Evolutionary conservation across 1,140 invertebrate species (phyloP), one percentile per base, ranked within the genome.

Genomic region (Brachionus rotundiformis): DNA sequence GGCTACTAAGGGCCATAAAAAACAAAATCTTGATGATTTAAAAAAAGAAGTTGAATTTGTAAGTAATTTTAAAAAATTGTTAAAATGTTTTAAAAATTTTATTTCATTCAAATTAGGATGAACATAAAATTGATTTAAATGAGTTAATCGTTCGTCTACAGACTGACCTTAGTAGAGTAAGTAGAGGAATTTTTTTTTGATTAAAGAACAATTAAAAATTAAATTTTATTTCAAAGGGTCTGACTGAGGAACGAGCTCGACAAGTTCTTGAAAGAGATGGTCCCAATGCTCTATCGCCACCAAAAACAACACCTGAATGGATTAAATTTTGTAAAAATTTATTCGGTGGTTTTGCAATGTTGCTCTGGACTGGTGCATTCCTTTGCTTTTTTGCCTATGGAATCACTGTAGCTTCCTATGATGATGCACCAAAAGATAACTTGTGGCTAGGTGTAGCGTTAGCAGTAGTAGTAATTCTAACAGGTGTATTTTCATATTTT

Each of bases 261-360:
- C n/a, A 61, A 25, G n/a, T 75, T 2, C 68, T 83, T 27, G 71
- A 19, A 16, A 19, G 81, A 31, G 83, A 83, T 59, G 83, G 83
- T n/a, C 82, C 76, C 11, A 83, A 83, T 36, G 79, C 68, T 1
- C 61, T 83, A 0, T 44, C 94, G 83, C 95, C 96, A 84, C 96
- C 96, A 82, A 95, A 94, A 90, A 93, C 93, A 85, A 98, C 95
- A 31, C 95, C 95, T 82, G 94, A 96, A 91, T 98, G 95, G 95
- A 92, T 98, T 59, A 98, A 97, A 89, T 98, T 98, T 91, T 94
- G 94, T 90, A 97, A 97, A 90, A 95, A 96, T 89, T 90, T 98
- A 76, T 97, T 98, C 89, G 95, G 95, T 85, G 96, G 96, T 86
- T 98, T 98, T 88, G 94, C 95, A 84, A 90, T 98, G 86, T 90